These are phyloP conservation scores for Stenopsyche tienmushanensis DNA, from an alignment of 1,140 invertebrate genomes.

Conservation along the genomic window DNA sequence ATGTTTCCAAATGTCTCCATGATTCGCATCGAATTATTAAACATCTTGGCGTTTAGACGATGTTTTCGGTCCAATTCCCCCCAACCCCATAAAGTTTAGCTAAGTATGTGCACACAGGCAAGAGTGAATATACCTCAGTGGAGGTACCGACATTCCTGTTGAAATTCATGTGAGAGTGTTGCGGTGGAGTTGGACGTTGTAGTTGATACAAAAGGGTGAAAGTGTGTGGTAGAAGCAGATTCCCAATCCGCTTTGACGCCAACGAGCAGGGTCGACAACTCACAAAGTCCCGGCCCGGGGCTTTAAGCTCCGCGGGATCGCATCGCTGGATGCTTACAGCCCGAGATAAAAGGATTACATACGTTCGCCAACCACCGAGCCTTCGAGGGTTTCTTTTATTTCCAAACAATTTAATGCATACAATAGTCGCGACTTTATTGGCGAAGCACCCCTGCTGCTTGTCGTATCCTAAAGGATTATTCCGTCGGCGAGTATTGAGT, in stretches of 20 bases:
- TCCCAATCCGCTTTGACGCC: conserved; percentile 1
- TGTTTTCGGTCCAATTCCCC: no score
- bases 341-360: conserved; percentile 5
- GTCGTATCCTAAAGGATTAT: neutral
- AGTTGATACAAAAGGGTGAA: no score
- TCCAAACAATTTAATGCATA: conserved; percentile 1
- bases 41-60: no score
- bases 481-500: neutral
- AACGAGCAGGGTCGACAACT: conserved; percentile 9
- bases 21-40: no score
- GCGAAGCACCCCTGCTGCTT: neutral
- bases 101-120: no score
- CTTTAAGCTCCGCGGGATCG: conserved; percentile 6
- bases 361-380: neutral
- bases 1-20: no score
- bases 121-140: no score
- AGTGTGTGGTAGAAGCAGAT: neutral
- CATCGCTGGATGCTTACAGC: neutral
- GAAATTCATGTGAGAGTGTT: no score
- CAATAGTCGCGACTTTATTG: neutral
- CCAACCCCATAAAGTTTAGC: no score
- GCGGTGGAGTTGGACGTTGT: no score
- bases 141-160: no score
- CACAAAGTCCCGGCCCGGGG: neutral
- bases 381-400: conserved; percentile 1